A percentile compares a stretch with the other conserved stretches of the same genome.
Evolutionary conservation across 2,113 vertebrate species (phyloP).

Genomic region (Lanius collurio): DNA sequence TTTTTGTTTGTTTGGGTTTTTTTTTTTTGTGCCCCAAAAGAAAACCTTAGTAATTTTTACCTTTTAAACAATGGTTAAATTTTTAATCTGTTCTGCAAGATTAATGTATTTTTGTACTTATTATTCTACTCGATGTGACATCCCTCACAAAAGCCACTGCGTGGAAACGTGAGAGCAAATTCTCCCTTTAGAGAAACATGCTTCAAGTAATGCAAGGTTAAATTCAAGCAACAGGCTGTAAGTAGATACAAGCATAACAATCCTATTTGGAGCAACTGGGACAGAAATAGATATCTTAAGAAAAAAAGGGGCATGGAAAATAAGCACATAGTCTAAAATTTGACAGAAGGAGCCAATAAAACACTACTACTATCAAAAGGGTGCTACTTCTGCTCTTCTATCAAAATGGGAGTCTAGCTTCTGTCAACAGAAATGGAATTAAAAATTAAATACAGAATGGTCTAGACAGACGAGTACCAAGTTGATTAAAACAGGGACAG

Average conservation of each 20-base stretch:
- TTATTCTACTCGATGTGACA: neutral
- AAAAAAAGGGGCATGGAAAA: neutral
- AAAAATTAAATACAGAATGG: neutral
- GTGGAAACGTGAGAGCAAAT: neutral
- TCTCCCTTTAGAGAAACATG: neutral
- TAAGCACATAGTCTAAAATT: neutral
- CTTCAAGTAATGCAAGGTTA: neutral
- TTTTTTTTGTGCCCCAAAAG: neutral
- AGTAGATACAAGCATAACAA: neutral
- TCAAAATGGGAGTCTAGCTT: neutral
- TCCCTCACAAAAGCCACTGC: neutral
- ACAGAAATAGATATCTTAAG: constrained; percentile 19
- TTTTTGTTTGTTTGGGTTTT: neutral
- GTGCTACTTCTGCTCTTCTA: neutral
- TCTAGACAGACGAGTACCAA: neutral
- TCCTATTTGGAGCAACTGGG: constrained; percentile 3
- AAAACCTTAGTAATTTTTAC: neutral
- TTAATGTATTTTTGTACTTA: neutral
- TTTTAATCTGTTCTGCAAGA: neutral
- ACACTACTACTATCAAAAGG: neutral
- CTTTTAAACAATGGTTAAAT: neutral
- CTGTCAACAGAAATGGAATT: neutral
- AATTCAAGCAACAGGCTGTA: neutral
- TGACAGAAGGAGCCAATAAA: neutral
- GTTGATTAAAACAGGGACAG: constrained; percentile 2